Evolutionary conservation across 1,140 invertebrate species (phyloP), one percentile per base, ranked within the genome.

Genomic region (Eueides isabella): DNA sequence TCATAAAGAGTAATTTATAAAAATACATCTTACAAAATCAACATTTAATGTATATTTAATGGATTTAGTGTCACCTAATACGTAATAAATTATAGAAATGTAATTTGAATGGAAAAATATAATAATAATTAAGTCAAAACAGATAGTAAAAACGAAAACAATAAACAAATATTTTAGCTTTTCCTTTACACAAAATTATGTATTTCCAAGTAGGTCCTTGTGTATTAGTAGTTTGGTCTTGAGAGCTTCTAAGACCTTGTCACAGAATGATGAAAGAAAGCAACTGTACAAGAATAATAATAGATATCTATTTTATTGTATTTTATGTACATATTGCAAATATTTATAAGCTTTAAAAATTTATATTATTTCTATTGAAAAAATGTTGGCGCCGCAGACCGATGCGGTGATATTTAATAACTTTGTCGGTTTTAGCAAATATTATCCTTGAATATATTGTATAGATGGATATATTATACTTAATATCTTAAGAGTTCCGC

Each of bases 201-300:
- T 68, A n/a, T 74, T 76, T 76, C 35, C 48, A 69, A 73, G 12
- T 33, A 23, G 7, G 12, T 33, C 19, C 12, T 16, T 23, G 7
- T 72, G 74, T 66, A 75, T 79, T 70, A 72, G 75, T 63, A 69
- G 66, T 76, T 61, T 67, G 66, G 61, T 61, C 77, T 67, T 75
- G 77, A 75, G 33, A 23, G 16, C 71, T 62, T 67, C 67, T 72
- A 67, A 64, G 38, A 63, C 75, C 75, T 76, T 67, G 74, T 38
- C 30, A 44, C 66, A 65, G 74, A 78, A 75, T 70, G 67, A 78
- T 67, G 67, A 73, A 75, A 75, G 61, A 67, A 44, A 19, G 28
- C 67, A 71, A 67, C 71, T 72, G 55, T 73, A 55, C 7, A 64
- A 30, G 77, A 78, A 75, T 78, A 75, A 35, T 11, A 23, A 35